phyloP scores from a whole-genome alignment of 2,888 invertebrate genomes.

The Ectemnius lituratus region DNA sequence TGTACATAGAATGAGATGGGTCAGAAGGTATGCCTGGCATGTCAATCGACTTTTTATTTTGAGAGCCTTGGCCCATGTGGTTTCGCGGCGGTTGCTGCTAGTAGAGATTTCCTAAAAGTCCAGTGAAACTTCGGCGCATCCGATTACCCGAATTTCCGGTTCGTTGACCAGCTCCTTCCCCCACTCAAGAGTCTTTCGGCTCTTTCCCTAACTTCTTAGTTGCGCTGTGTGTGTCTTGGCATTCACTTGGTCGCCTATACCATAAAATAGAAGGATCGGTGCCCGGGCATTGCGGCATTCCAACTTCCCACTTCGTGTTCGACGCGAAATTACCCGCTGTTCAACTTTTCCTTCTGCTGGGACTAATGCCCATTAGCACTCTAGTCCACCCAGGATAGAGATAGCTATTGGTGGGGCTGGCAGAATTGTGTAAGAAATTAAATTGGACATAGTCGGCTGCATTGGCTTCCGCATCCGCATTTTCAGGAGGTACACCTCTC shows the following conservation, averaged over 20 bases:
- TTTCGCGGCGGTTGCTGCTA: not conserved
- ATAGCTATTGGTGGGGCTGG: too few relatives aligned
- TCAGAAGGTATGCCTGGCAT: not conserved
- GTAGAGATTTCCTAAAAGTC: conserved; percentile 45
- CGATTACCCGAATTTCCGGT: conserved; percentile 54
- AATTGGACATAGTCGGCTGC: not conserved
- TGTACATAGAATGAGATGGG: not conserved
- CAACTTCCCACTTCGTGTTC: too few relatives aligned
- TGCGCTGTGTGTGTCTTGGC: not conserved
- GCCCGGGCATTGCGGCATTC: too few relatives aligned
- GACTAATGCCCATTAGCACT: too few relatives aligned
- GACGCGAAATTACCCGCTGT: too few relatives aligned
- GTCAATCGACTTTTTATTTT: conserved; percentile 35
- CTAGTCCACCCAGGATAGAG: too few relatives aligned
- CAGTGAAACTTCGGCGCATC: conserved; percentile 39
- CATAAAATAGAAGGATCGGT: too few relatives aligned
- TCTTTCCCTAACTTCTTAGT: conserved; percentile 19
- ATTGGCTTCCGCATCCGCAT: conserved; percentile 5
- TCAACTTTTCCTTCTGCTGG: too few relatives aligned
- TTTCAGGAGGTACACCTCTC: not conserved
- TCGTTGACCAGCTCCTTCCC: conserved; percentile 29
- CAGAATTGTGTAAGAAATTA: conserved; percentile 7
- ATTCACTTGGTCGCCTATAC: not conserved
- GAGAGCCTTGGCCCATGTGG: not conserved
- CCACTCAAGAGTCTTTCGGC: conserved; percentile 15